Conservation (phyloP, 2,113 vertebrate genomes). For the Sporophila hypoxantha region DNA sequence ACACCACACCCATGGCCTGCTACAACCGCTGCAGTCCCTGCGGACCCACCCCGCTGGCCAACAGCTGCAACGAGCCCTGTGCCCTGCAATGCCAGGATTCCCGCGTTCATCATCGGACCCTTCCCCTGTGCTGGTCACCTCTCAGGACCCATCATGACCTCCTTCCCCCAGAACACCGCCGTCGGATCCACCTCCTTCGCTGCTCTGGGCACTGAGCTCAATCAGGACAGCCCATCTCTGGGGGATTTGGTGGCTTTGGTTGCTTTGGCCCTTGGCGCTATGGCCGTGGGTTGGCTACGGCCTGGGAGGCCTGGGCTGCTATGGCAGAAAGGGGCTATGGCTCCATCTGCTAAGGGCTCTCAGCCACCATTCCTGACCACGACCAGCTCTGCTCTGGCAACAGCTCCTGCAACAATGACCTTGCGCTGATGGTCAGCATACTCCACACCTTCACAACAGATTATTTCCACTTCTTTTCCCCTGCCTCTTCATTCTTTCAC, state of each 20-base stretch:
- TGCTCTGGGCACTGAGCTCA: neutral
- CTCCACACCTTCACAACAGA: rapidly evolving
- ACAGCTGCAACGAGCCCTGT: neutral
- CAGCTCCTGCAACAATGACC: no score
- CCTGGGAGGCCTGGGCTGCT: no score
- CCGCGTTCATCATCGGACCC: rapidly evolving
- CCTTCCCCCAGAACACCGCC: neutral
- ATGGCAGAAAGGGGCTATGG: no score
- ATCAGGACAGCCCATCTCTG: neutral
- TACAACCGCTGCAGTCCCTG: neutral
- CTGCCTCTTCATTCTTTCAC: neutral
- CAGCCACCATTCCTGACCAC: neutral
- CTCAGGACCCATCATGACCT: neutral
- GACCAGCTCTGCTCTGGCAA: neutral
- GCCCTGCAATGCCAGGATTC: neutral
- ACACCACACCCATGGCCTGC: neutral
- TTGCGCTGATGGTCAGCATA: rapidly evolving
- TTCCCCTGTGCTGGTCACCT: neutral
- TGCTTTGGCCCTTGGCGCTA: neutral
- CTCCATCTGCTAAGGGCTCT: no score
- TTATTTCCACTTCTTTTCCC: no score
- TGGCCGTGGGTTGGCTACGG: no score
- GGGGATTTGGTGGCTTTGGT: neutral
- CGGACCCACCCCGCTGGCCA: neutral
- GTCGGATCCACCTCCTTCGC: neutral